These are phyloP conservation scores for Linyphia triangularis DNA, from an alignment of 2,888 invertebrate species.

Conservation along the genomic window DNA sequence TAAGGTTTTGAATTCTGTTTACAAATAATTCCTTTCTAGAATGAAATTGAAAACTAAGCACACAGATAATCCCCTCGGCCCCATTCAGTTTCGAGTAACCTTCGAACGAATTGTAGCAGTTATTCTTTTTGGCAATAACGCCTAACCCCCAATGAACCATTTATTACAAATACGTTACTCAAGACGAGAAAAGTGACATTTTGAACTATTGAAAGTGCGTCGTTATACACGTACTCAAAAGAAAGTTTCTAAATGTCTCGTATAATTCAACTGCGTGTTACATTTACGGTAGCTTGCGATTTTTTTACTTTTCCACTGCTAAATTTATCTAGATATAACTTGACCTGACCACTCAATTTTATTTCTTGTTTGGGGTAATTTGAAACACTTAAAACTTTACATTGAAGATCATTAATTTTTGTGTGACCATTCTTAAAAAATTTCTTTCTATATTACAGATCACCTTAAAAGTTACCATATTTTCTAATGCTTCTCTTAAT, in stretches of 20 bases:
- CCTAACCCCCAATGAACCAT: slow-evolving; percentile 6
- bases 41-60: slow-evolving; percentile 51
- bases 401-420: too few species aligned
- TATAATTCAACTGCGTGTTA: not conserved
- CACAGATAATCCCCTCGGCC: slow-evolving; percentile 20
- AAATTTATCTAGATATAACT: too few species aligned
- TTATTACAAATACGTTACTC: slow-evolving; percentile 15
- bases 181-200: not conserved
- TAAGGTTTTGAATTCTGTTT: slow-evolving; percentile 12
- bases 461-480: too few species aligned
- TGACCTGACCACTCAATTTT: too few species aligned
- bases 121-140: slow-evolving; percentile 35
- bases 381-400: too few species aligned
- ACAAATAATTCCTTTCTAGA: slow-evolving; percentile 13
- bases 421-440: too few species aligned
- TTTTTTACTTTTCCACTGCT: too few species aligned
- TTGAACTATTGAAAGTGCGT: not conserved
- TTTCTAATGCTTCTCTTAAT: too few species aligned
- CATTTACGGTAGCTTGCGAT: not conserved
- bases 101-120: slow-evolving; percentile 34
- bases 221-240: not conserved
- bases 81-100: slow-evolving; percentile 2
- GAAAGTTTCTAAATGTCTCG: not conserved
- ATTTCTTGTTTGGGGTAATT: too few species aligned
- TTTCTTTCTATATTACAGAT: too few species aligned